Evolutionary conservation across 2,113 vertebrate genomes (phyloP).

Genomic region (Phycodurus eques): DNA sequence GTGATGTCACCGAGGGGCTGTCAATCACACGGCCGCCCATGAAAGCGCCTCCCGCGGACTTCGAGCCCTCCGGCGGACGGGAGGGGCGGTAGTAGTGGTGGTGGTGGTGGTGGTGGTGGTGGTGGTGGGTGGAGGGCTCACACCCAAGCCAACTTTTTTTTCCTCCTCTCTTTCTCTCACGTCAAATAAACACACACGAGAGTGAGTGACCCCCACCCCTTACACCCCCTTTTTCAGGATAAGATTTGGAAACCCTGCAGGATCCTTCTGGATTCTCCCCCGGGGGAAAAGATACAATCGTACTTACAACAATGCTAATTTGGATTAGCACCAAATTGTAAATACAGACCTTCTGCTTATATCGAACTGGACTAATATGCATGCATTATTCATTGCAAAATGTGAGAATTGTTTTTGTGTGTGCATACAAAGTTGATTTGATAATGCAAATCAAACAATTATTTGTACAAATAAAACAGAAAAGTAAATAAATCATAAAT

Average conservation of each 20-base stretch:
- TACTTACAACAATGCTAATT: neutral
- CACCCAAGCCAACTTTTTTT: neutral
- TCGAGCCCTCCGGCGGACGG: constrained; percentile 10
- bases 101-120: neutral
- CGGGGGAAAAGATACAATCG: neutral
- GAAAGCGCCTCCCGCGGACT: constrained; percentile 53
- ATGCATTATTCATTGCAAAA: neutral
- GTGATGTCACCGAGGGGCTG: constrained; percentile 78
- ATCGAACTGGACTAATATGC: neutral
- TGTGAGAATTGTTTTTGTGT: neutral
- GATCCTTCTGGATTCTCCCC: neutral
- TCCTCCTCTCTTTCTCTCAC: neutral
- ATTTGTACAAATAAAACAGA: neutral
- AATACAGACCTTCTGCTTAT: neutral
- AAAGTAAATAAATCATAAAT: too few relatives aligned
- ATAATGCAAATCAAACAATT: neutral
- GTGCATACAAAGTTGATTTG: neutral
- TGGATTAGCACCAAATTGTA: neutral
- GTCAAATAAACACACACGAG: constrained; percentile 25
- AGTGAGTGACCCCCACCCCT: neutral
- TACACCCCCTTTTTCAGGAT: neutral
- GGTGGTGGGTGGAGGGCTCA: neutral
- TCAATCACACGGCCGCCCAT: constrained; percentile 59
- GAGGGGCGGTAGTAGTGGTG: neutral
- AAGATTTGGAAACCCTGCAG: neutral